Conservation (phyloP, 2,797 vertebrate genomes). For the Columba guinea region DNA sequence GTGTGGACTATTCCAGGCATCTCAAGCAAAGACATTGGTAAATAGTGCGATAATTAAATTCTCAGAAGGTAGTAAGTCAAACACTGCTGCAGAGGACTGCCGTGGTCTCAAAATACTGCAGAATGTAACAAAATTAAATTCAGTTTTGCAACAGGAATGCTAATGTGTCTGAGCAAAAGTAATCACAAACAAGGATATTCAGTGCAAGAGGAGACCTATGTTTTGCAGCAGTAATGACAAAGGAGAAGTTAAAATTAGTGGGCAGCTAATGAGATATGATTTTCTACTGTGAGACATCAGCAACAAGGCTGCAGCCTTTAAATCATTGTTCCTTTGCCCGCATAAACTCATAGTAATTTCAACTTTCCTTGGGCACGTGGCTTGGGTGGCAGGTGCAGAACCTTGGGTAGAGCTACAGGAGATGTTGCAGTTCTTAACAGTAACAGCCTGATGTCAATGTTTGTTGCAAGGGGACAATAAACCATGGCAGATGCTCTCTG, state of each 20-base stretch:
- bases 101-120: not conserved
- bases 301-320: not conserved
- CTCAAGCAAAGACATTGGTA: not conserved
- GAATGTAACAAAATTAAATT: constrained; percentile 10
- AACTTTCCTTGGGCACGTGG: not conserved
- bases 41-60: not conserved
- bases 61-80: not conserved
- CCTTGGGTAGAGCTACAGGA: not conserved
- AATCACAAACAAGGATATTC: not conserved
- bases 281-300: not conserved
- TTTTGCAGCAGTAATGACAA: not conserved
- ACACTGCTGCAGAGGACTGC: not conserved
- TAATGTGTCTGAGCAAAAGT: not conserved
- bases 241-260: not conserved
- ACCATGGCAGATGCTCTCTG: too few species aligned
- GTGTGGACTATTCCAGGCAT: not conserved
- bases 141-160: not conserved
- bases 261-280: not conserved
- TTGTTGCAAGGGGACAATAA: too few species aligned
- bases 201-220: not conserved
- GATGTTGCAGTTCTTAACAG: not conserved
- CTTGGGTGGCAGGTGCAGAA: not conserved
- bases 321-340: not conserved
- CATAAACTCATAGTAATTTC: not conserved
- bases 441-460: not conserved